Conservation (phyloP, 2,888 invertebrate genomes). For the Thera obeliscata region DNA sequence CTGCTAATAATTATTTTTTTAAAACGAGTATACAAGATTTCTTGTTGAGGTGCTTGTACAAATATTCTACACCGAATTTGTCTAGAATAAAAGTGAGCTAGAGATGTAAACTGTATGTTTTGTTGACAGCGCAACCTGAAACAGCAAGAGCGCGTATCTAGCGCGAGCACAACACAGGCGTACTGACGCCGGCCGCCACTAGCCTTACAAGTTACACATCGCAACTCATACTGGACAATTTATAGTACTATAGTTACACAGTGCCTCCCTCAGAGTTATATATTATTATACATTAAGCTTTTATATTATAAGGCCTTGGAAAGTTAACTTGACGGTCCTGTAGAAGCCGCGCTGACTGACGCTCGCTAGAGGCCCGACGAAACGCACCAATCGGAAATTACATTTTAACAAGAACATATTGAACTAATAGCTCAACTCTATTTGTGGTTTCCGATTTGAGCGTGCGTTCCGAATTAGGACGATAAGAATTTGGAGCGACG, state of each 20-base stretch:
- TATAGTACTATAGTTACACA: conserved; percentile 58
- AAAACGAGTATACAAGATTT: too few relatives aligned
- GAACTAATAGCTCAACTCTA: too few relatives aligned
- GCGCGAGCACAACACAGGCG: conserved; percentile 79
- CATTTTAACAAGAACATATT: background rate
- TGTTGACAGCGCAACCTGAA: conserved; percentile 73
- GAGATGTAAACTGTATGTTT: conserved; percentile 17
- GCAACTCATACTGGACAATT: conserved; percentile 55
- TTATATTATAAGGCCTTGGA: conserved; percentile 49
- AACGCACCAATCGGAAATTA: conserved; percentile 9
- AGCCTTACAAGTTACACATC: conserved; percentile 31
- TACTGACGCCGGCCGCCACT: conserved; percentile 72
- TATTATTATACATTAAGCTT: conserved; percentile 55
- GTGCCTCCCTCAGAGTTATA: conserved; percentile 61
- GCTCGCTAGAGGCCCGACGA: conserved; percentile 42
- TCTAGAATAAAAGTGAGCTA: background rate
- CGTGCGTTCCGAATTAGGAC: conserved; percentile 35
- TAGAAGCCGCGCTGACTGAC: conserved; percentile 33
- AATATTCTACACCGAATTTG: too few relatives aligned
- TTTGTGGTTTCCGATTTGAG: conserved; percentile 37
- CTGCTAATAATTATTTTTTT: too few relatives aligned
- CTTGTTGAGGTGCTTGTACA: too few relatives aligned
- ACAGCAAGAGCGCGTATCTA: conserved; percentile 71
- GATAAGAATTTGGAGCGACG: conserved; percentile 50
- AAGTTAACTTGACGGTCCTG: conserved; percentile 31